Percentiles rank a stretch among this genome's conserved stretches.
phyloP scores from a whole-genome alignment of 1,140 invertebrate species.

The Branchinecta lynchi region DNA sequence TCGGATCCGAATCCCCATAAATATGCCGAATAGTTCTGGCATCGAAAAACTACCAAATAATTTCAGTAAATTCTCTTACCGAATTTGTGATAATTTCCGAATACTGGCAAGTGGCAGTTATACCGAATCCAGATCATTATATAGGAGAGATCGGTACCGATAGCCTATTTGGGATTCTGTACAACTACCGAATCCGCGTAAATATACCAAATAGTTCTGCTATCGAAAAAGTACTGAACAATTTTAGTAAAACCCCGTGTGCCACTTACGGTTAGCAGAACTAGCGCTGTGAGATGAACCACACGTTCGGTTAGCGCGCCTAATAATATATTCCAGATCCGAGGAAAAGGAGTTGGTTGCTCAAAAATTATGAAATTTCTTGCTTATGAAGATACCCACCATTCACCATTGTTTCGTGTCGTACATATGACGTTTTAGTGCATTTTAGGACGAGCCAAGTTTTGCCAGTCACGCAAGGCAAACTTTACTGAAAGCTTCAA shows the following conservation, averaged over 20 bases:
- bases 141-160: not conserved
- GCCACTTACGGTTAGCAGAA: constrained; percentile 47
- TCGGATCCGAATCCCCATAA: too few species aligned
- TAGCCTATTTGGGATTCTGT: constrained; percentile 9
- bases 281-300: constrained; percentile 38
- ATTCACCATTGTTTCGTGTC: too few species aligned
- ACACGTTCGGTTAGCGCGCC: constrained; percentile 18
- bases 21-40: too few species aligned
- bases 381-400: too few species aligned
- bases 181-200: constrained; percentile 1
- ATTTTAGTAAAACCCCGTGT: constrained; percentile 31
- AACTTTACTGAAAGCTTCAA: too few species aligned
- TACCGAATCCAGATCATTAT: constrained; percentile 9
- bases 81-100: not conserved
- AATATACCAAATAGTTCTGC: constrained; percentile 6
- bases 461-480: too few species aligned
- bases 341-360: not conserved
- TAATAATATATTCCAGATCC: not conserved
- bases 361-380: not conserved
- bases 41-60: too few species aligned
- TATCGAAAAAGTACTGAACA: constrained; percentile 6
- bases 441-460: too few species aligned
- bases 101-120: not conserved
- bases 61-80: too few species aligned
- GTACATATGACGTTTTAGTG: too few species aligned